Conservation (phyloP, 2,797 vertebrate species). For the Falco columbarius region DNA sequence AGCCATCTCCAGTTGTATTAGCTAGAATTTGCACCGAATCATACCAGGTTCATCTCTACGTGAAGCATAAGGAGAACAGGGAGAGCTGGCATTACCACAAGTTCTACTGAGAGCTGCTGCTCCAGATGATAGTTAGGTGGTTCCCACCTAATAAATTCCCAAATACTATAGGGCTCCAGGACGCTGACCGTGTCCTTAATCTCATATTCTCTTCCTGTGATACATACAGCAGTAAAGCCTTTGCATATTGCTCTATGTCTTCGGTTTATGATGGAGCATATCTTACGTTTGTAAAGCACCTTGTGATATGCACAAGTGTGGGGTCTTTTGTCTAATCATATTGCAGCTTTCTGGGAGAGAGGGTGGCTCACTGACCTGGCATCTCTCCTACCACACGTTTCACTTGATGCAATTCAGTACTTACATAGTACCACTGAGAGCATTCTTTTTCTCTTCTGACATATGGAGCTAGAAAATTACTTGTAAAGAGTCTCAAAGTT, state of each 20-base stretch:
- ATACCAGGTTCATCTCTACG: rapidly evolving
- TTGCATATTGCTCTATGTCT: background rate
- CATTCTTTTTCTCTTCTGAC: background rate
- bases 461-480: background rate
- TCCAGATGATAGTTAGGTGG: background rate
- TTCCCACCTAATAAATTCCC: background rate
- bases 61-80: background rate
- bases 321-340: background rate
- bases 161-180: background rate
- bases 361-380: rapidly evolving
- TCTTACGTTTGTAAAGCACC: background rate
- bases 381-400: background rate
- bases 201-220: background rate
- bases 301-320: background rate
- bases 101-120: background rate
- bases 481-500: background rate
- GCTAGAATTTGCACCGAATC: background rate
- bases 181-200: background rate
- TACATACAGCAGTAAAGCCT: background rate
- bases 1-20: background rate
- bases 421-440: background rate
- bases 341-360: background rate
- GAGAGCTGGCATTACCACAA: background rate
- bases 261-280: background rate
- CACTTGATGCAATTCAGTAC: background rate